Evolutionary conservation across 2,113 vertebrate species (phyloP).

Genomic region (Gasterosteus aculeatus): DNA sequence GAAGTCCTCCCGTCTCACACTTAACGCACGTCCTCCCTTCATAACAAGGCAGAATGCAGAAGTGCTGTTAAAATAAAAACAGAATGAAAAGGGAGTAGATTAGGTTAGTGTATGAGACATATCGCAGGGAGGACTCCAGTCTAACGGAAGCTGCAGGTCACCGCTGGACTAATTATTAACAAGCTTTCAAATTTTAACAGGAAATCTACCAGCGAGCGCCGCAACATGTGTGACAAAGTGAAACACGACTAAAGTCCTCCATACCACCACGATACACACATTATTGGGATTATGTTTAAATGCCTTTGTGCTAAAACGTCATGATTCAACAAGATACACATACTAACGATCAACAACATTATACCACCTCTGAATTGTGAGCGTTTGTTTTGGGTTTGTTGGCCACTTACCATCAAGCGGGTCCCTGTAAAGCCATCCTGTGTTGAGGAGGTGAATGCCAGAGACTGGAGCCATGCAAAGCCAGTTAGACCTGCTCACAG

Average conservation of each 20-base stretch:
- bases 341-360: background rate
- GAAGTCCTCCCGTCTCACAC: background rate
- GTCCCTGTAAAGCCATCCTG: background rate
- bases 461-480: constrained; percentile 34
- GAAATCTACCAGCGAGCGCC: constrained; percentile 34
- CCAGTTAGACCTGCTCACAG: constrained; percentile 47
- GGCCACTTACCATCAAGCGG: constrained; percentile 47
- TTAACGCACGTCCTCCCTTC: constrained; percentile 11
- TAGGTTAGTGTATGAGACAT: background rate
- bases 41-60: constrained; percentile 8
- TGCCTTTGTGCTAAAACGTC: background rate
- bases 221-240: background rate
- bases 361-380: background rate
- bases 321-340: background rate
- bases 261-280: background rate
- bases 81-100: background rate
- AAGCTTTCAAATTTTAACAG: constrained; percentile 65
- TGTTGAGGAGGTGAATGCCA: background rate
- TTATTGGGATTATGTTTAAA: background rate
- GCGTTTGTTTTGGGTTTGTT: background rate
- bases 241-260: background rate
- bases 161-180: constrained; percentile 72
- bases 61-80: background rate
- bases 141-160: constrained; percentile 10
- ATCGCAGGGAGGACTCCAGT: constrained; percentile 1